Evolutionary conservation across 2,113 vertebrate genomes (phyloP), one percentile per base, ranked within the genome.

Genomic region (Leucopsar rothschildi): DNA sequence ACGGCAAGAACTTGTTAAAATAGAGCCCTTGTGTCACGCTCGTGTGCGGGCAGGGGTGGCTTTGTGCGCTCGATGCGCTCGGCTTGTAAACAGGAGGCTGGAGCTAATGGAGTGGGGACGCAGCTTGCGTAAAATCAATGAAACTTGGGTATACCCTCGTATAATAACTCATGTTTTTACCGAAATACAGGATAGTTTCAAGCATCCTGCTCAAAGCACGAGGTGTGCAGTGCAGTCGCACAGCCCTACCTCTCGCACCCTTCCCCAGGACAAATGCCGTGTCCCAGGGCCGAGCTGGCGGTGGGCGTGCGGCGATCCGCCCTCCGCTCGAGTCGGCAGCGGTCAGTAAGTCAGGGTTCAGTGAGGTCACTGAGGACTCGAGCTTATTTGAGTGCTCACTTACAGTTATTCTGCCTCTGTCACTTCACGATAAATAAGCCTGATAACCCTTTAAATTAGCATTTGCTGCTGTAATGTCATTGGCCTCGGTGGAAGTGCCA

Each of bases 201-300:
- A 63, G 7, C 52, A 7, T 17, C 0, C 16, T 8, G 53, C 12
- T 33, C 9, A 1, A 2, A 40, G 80, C 19, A 5, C 3, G 5
- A 24, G 66, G 16, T 12, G 49, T 11, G n/a, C 15, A 3, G 35
- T 28, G 69, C 37, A 33, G 22, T 42, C 8, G 6, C 25, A 2
- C 23, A 9, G 59, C 52, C 9, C 28, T 23, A 69, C 10, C 6
- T 10, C 5, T 71, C 16, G 0, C 28, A 10, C 12, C 9, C 29
- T n/a, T 42, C 8, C 3, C 7, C 56, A 0, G 2, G 2, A 1
- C 24, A 7, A 7, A 28, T 10, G 12, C 4, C 1, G 0, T 6
- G 40, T 45, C n/a, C 19, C 27, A 1, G 60, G 35, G 31, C 61
- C 28, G 39, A 45, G 75, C 33, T 15, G 5, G 39, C 2, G 1